phyloP scores from a whole-genome alignment of 37 sponge, comb jelly and placozoan species.

The Lycopodina hypogea region DNA sequence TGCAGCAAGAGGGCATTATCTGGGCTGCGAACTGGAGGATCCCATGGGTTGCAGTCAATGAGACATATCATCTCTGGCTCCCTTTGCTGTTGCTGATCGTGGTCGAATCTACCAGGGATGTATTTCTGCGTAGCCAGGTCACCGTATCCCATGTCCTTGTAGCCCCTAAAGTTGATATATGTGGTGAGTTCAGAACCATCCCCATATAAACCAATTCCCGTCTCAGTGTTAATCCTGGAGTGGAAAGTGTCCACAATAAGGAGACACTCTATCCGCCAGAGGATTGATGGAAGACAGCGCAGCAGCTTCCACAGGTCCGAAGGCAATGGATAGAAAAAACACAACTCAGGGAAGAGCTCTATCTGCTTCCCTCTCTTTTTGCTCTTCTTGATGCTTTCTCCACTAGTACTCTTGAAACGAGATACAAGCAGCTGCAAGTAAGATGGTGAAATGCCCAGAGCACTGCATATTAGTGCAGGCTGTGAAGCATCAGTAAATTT shows the following conservation, averaged over 20 bases:
- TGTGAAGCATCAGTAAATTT: constrained; percentile 34
- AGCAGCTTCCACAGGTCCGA: constrained; percentile 49
- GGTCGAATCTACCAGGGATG: background rate
- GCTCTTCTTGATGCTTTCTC: constrained; percentile 27
- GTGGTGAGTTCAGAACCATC: constrained; percentile 13
- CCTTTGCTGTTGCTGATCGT: background rate
- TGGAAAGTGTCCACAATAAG: constrained; percentile 65
- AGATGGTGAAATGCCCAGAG: constrained; percentile 4
- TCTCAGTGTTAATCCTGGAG: constrained; percentile 7
- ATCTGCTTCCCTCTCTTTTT: background rate
- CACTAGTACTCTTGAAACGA: constrained; percentile 47
- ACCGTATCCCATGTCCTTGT: constrained; percentile 44
- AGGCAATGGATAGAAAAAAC: constrained; percentile 54
- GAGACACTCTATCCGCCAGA: constrained; percentile 81
- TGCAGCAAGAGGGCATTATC: constrained; percentile 65
- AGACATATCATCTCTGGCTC: constrained; percentile 8
- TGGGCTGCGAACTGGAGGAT: constrained; percentile 27
- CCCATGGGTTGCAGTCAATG: background rate
- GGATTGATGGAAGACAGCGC: constrained; percentile 75
- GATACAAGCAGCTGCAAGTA: constrained; percentile 53
- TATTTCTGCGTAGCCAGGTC: constrained; percentile 6
- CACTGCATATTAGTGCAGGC: constrained; percentile 52
- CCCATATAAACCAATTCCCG: constrained; percentile 30
- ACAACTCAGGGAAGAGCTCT: constrained; percentile 65
- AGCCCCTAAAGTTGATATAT: constrained; percentile 42